A percentile compares a stretch with the other conserved stretches of the same genome.
Conservation (phyloP, 2,113 vertebrate species). For the Hiodon tergisus region DNA sequence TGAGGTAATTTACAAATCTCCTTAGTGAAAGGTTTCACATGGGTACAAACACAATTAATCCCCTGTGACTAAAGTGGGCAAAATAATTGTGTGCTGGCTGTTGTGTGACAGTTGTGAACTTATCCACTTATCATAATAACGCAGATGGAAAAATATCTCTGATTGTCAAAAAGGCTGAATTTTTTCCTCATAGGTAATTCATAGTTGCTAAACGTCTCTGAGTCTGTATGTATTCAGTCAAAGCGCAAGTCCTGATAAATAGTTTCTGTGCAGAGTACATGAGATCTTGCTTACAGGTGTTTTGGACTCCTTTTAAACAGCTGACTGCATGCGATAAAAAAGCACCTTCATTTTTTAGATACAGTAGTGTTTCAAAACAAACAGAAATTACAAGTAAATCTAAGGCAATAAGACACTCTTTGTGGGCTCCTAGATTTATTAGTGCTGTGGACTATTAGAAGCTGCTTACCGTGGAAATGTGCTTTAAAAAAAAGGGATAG, state of each 20-base stretch:
- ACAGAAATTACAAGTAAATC: background rate
- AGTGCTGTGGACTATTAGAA: background rate
- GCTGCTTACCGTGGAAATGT: background rate
- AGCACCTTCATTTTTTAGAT: background rate
- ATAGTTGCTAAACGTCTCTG: conserved; percentile 27
- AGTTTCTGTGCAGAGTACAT: conserved; percentile 30
- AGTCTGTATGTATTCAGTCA: conserved; percentile 36
- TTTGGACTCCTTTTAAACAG: background rate
- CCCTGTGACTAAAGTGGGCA: conserved; percentile 3
- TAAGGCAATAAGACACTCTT: background rate
- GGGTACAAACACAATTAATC: conserved; percentile 8
- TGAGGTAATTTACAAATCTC: conserved; percentile 5
- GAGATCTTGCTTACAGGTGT: background rate
- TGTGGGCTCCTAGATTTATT: background rate
- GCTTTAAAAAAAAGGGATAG: background rate
- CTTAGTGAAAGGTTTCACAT: background rate
- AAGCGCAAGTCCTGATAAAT: conserved; percentile 30
- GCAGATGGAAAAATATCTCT: conserved; percentile 2
- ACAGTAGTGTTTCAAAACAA: background rate
- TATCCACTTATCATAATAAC: background rate
- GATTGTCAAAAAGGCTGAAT: conserved; percentile 13
- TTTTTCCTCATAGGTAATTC: conserved; percentile 27
- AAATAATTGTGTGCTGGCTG: background rate
- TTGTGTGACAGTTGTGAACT: background rate
- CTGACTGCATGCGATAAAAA: background rate